Evolutionary conservation across 64 coral and sea anemone species (phyloP).

Genomic region (Pachyseris speciosa): DNA sequence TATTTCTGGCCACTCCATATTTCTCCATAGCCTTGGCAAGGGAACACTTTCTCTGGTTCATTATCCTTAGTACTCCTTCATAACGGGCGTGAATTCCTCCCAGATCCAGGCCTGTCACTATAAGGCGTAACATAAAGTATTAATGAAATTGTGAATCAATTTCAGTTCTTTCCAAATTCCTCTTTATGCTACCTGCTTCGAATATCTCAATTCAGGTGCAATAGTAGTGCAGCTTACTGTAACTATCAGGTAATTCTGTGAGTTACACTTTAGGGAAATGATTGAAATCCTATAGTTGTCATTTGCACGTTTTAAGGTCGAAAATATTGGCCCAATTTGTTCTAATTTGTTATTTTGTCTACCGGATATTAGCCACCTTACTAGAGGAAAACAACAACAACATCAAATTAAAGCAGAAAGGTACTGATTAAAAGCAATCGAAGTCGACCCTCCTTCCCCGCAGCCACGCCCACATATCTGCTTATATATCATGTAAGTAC

Average conservation of each 20-base stretch:
- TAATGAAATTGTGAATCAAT: slow-evolving; percentile 7
- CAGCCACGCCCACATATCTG: neutral
- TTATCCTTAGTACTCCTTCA: slow-evolving; percentile 15
- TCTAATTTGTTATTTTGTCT: neutral
- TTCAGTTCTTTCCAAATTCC: neutral
- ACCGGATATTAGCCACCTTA: neutral
- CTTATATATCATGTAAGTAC: neutral
- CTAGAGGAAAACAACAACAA: slow-evolving; percentile 12
- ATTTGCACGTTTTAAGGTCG: neutral
- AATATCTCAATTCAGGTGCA: neutral
- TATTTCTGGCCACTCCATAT: slow-evolving; percentile 23
- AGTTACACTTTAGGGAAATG: neutral
- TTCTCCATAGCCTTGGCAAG: slow-evolving; percentile 31
- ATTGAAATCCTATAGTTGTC: neutral
- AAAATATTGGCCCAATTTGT: neutral
- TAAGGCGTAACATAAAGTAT: slow-evolving; percentile 11
- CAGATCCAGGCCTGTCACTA: slow-evolving; percentile 21
- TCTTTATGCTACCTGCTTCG: neutral
- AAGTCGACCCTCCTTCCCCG: neutral
- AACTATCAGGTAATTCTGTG: neutral
- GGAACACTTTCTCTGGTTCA: slow-evolving; percentile 12
- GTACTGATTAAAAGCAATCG: neutral
- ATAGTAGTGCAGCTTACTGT: slow-evolving; percentile 2
- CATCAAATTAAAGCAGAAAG: neutral
- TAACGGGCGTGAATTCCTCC: slow-evolving; percentile 21